Conservation (phyloP, 2,797 vertebrate genomes). For the Botia almorhae region DNA sequence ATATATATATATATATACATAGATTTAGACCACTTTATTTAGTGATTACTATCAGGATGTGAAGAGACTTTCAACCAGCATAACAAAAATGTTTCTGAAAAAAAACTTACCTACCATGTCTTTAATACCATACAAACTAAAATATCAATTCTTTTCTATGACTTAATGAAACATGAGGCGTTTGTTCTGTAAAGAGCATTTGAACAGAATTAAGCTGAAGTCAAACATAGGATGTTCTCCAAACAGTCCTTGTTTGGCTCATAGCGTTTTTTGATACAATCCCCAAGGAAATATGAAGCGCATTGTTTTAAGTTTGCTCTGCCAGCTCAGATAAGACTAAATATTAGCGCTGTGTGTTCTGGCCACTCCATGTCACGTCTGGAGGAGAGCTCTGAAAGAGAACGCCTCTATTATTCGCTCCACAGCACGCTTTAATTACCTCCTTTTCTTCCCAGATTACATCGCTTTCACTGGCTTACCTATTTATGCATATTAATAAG, state of each 20-base stretch:
- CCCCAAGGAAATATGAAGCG: constrained; percentile 49
- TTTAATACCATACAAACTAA: background rate
- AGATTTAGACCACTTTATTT: too few species aligned
- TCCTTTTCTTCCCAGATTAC: constrained; percentile 73
- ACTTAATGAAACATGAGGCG: background rate
- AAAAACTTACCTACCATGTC: too few species aligned
- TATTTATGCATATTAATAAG: constrained; percentile 83
- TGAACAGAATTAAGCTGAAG: background rate
- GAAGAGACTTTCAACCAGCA: too few species aligned
- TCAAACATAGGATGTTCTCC: constrained; percentile 24
- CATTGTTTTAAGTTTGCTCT: constrained; percentile 67
- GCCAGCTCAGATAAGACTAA: constrained; percentile 60
- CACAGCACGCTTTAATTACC: constrained; percentile 74
- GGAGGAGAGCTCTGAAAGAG: constrained; percentile 65
- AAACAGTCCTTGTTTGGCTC: constrained; percentile 32
- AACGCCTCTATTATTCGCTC: constrained; percentile 70
- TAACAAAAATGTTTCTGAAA: too few species aligned
- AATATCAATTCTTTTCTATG: background rate
- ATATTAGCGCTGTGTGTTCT: constrained; percentile 67
- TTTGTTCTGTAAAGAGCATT: constrained; percentile 25
- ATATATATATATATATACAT: too few species aligned
- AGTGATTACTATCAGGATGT: too few species aligned
- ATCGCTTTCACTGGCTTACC: constrained; percentile 69
- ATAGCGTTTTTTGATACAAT: constrained; percentile 43
- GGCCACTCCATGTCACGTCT: constrained; percentile 73